phyloP scores from a whole-genome alignment of 2,888 invertebrate genomes.

The Leptarthrus brevirostris region DNA sequence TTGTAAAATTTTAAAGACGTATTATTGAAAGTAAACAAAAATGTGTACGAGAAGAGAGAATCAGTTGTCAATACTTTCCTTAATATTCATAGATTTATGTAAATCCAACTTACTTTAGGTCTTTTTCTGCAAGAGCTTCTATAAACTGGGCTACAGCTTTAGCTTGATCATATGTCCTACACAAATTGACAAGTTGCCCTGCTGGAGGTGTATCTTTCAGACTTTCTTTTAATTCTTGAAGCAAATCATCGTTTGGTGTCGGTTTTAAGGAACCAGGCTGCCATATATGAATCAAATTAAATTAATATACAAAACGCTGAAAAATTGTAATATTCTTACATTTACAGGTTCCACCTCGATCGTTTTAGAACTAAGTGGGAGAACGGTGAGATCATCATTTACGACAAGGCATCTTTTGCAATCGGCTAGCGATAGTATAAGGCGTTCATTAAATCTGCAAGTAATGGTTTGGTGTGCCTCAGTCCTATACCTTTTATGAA shows the following conservation, averaged over 20 bases:
- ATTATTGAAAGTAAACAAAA: no score
- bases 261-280: conserved; percentile 62
- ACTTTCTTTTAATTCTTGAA: conserved; percentile 82
- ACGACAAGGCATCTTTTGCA: conserved; percentile 92
- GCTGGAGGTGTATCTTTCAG: conserved; percentile 92
- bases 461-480: conserved; percentile 93
- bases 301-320: conserved; percentile 58
- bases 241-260: conserved; percentile 70
- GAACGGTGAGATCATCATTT: conserved; percentile 90
- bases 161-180: conserved; percentile 94
- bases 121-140: conserved; percentile 94
- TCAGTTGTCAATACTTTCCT: conserved; percentile 1
- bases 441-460: conserved; percentile 95
- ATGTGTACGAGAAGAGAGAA: no score
- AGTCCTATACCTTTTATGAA: conserved; percentile 91
- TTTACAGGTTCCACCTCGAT: conserved; percentile 82
- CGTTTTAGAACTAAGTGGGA: conserved; percentile 92
- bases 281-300: conserved; percentile 18
- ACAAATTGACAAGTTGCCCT: conserved; percentile 86
- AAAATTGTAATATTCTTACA: conserved; percentile 56
- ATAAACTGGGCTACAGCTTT: conserved; percentile 92
- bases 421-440: conserved; percentile 88
- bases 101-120: conserved; percentile 69
- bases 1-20: no score
- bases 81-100: neutral